Base-by-base conservation (phyloP, 2,797 vertebrate species). In the Phalloptychus januarius region DNA sequence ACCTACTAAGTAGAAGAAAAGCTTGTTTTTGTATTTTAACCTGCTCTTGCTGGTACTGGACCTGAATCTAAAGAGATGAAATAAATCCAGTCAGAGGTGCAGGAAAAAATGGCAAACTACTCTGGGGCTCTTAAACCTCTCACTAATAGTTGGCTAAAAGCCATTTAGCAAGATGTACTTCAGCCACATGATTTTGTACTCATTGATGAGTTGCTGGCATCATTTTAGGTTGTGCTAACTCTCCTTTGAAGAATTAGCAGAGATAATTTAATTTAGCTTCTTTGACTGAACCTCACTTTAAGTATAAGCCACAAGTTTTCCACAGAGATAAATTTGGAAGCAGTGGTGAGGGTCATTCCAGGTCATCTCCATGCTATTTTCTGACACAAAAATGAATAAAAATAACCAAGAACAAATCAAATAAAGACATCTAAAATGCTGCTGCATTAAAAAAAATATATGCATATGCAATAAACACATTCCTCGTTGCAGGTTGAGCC, bases 21-120 rank as follows among this genome's bases (percentile, higher is more conserved):
- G 50, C 31, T 8, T 71, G 28, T 58, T 77, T 70, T 45, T 54
- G 38, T 58, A 12, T 77, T 45, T 54, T 20, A 50, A 78, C 56
- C 52, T 63, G 42, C 45, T 72, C 54, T 31, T 44, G 65, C 11
- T 69, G 65, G 65, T 44, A 2, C 23, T 69, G 36, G 63, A 67
- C 10, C 36, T 67, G 40, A 69, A 42, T 42, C 65, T 69, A 42
- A 69, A n/a, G 23, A 44, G 36, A 69, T 42, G 1, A 44, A 69
- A 65, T 2, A 3, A 23, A 36, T 65, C 61, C 33, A 65, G 3
- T 65, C 1, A 16, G 33, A 65, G 23, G 31, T 63, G 10, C 36
- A 18, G 31, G 58, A 6, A 8, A 33, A 7, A 63, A 63, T 33
- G 31, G 16, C 31, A 20, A 6, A 20, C 6, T 65, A 23, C 18